Base-by-base conservation (phyloP, 2,797 vertebrate genomes). In the Pogoniulus pusillus region DNA sequence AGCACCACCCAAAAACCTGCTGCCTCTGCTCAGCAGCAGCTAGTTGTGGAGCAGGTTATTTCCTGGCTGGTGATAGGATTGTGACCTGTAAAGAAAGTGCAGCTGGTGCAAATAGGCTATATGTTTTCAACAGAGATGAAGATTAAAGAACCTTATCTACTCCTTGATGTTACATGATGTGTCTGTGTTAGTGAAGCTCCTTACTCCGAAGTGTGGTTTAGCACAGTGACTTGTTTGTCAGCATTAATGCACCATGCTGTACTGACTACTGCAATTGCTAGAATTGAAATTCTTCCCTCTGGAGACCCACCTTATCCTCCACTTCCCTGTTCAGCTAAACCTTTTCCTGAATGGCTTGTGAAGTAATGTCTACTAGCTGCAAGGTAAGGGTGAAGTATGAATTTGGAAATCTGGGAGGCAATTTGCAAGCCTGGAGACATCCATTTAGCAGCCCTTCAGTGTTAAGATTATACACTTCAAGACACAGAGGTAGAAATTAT, bases 211-310 rank as follows among this genome's bases (percentile, higher is more conserved):
- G 58, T 6, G 7, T 6, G 34, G 34, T 43, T 91, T 27, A 37
- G 37, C 58, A 27, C 37, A 24, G 16, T 3, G 4, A 19, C 9
- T 2, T 0, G 1, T 79, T 68, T 60, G 29, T 22, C 23, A 32
- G 35, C 32, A n/a, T n/a, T 39, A 70, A 54, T 22, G 17, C 18
- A 13, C 64, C 3, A 1, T 49, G 37, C 72, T 89, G 34, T 34
- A 77, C 57, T 74, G 32, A 75, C 47, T 72, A 4, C 43, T 24
- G 29, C 32, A 68, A 69, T 20, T 53, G 58, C 47, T 39, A 2
- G 55, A 53, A 58, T 3, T 54, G 30, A 57, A 35, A 8, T 30
- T 23, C 37, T 72, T 74, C 30, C 30, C 34, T 62, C 58, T 68
- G 35, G 57, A 91, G 18, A 73, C 8, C 8, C 45, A 47, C 39